These are phyloP conservation scores for Rallus limicola DNA, from an alignment of 2,113 vertebrate genomes.

Conservation along the genomic window DNA sequence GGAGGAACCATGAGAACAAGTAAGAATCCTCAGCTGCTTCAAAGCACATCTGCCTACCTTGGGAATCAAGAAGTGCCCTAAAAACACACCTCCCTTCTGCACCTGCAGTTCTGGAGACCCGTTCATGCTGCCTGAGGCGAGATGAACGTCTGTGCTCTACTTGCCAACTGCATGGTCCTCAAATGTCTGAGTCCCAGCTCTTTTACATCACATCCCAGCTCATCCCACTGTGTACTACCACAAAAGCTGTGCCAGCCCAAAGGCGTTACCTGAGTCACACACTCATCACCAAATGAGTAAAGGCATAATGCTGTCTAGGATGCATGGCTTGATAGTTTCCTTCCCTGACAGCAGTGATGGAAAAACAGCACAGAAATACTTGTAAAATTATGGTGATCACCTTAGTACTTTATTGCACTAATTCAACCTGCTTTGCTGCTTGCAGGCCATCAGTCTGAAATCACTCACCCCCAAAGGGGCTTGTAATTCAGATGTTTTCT, in stretches of 20 bases:
- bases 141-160: rapidly evolving
- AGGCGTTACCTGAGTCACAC: background rate
- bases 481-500: background rate
- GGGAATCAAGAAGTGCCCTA: background rate
- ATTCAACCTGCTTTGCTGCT: background rate
- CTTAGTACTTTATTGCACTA: background rate
- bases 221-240: rapidly evolving
- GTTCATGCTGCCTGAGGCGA: rapidly evolving
- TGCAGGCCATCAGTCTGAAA: background rate
- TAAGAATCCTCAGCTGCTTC: slow-evolving; percentile 56
- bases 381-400: background rate
- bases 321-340: background rate
- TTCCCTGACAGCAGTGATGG: background rate
- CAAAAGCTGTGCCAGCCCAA: background rate
- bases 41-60: slow-evolving; percentile 9
- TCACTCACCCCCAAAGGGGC: background rate
- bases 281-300: background rate
- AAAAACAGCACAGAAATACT: background rate
- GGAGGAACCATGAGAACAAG: slow-evolving; percentile 56
- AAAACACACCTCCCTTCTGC: background rate
- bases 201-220: background rate
- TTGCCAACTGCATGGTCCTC: background rate
- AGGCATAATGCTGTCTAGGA: background rate
- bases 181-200: background rate
- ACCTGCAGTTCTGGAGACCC: background rate